A percentile compares a stretch with the other conserved stretches of the same genome.
phyloP scores from a whole-genome alignment of 1,140 invertebrate species.

The Oppia nitens region DNA sequence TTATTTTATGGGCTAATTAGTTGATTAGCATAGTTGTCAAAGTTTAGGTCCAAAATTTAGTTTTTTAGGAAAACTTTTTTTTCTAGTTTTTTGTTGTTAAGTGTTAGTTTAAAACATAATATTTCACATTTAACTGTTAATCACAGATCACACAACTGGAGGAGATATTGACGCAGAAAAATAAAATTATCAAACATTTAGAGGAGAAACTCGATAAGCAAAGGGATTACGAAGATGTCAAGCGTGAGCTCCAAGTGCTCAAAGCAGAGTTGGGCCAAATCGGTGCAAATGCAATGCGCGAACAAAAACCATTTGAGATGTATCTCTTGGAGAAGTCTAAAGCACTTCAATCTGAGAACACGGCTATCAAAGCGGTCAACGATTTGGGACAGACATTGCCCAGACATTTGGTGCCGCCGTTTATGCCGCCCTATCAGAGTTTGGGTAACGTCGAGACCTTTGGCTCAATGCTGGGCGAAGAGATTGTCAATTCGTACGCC shows the following conservation, averaged over 20 bases:
- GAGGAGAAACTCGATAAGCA: conserved; percentile 67
- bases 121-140: conserved; percentile 8
- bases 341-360: conserved; percentile 40
- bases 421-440: conserved; percentile 39
- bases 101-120: too few species aligned
- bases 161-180: conserved; percentile 68
- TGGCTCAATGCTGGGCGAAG: conserved; percentile 50
- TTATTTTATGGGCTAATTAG: not conserved
- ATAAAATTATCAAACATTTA: conserved; percentile 60
- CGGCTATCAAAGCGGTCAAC: conserved; percentile 30
- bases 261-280: conserved; percentile 20
- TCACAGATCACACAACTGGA: conserved; percentile 54
- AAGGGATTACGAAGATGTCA: conserved; percentile 74
- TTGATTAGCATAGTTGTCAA: not conserved
- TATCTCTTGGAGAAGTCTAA: conserved; percentile 58
- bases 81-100: not conserved
- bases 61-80: not conserved
- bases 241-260: conserved; percentile 51
- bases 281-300: conserved; percentile 15
- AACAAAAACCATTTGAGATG: conserved; percentile 50
- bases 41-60: not conserved
- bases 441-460: conserved; percentile 40
- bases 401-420: conserved; percentile 22
- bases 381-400: conserved; percentile 27
- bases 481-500: conserved; percentile 49